Conservation (phyloP, 2,888 invertebrate genomes). For the Diadegma fenestrale region DNA sequence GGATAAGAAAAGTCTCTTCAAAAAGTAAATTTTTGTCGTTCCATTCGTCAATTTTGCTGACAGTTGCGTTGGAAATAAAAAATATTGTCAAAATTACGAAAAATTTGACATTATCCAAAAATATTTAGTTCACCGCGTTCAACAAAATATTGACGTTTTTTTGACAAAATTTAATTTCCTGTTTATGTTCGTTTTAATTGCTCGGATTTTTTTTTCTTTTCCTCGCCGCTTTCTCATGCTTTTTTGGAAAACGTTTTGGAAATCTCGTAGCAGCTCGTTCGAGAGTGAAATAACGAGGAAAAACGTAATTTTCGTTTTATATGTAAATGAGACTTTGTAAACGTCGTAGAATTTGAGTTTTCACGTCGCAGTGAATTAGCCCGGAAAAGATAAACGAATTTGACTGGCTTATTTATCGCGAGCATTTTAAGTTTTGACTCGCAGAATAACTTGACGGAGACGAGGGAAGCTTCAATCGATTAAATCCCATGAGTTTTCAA, state of each 20-base stretch:
- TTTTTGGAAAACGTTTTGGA: background rate
- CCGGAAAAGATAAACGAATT: background rate
- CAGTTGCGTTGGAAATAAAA: no score
- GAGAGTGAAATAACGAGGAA: background rate
- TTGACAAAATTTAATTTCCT: no score
- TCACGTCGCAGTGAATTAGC: background rate
- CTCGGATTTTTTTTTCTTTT: background rate
- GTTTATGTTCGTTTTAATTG: background rate
- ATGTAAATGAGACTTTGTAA: no score
- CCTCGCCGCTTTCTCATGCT: background rate
- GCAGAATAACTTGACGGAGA: background rate
- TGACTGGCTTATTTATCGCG: background rate
- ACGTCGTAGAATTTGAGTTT: no score
- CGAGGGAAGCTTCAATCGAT: background rate
- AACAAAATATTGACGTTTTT: no score
- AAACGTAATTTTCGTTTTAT: background rate
- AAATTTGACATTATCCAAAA: no score
- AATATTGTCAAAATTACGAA: no score
- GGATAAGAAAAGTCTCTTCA: no score
- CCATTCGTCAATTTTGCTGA: no score
- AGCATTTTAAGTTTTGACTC: background rate
- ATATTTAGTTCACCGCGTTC: no score
- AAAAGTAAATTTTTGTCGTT: no score
- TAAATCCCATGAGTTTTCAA: conserved; percentile 4
- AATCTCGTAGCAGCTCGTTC: background rate